Conservation (phyloP, 1,140 invertebrate species). For the Pseudomyrmex dendroicus region DNA sequence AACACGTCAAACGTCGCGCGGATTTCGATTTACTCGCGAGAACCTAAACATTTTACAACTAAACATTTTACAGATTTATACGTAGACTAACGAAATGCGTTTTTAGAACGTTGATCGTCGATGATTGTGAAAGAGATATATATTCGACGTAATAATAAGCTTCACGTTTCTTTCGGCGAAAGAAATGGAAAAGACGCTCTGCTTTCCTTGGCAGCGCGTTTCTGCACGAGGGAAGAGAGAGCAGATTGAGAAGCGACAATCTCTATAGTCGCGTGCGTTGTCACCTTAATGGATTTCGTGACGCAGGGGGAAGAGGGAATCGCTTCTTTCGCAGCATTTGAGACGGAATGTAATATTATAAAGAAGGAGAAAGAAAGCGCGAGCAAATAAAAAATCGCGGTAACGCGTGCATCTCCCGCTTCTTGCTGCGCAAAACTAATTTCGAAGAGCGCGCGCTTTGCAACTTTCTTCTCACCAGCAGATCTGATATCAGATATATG, state of each 20-base stretch:
- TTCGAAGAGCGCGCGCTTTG: constrained; percentile 47
- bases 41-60: too few relatives aligned
- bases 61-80: background rate
- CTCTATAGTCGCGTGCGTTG: background rate
- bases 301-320: background rate
- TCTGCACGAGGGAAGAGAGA: background rate
- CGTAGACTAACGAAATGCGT: background rate
- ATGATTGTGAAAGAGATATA: background rate
- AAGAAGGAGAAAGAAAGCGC: constrained; percentile 32
- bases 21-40: background rate
- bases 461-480: constrained; percentile 21
- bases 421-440: constrained; percentile 41
- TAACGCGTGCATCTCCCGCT: background rate
- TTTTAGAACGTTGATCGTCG: background rate
- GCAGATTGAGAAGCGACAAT: constrained; percentile 5
- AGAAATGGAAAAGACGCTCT: background rate
- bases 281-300: constrained; percentile 30
- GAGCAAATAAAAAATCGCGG: constrained; percentile 37
- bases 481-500: constrained; percentile 28
- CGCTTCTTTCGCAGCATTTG: constrained; percentile 2
- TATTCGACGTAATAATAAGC: background rate
- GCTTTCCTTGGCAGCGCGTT: constrained; percentile 15
- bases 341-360: constrained; percentile 50
- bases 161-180: background rate
- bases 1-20: background rate